phyloP scores from a whole-genome alignment of 2,113 vertebrate species.

The Festucalex cinctus region DNA sequence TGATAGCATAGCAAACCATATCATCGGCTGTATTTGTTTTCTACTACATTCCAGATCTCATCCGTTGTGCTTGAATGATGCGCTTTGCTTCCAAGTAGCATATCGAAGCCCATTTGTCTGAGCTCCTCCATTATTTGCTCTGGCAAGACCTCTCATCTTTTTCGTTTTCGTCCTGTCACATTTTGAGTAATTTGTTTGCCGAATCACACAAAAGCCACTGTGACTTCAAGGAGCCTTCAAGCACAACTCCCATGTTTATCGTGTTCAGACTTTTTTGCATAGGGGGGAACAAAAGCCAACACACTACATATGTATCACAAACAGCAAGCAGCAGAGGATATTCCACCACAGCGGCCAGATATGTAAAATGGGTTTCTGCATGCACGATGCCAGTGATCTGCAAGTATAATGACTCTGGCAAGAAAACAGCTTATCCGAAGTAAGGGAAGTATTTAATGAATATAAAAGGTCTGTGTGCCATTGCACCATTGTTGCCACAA shows the following conservation, averaged over 20 bases:
- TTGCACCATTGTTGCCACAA: constrained; percentile 32
- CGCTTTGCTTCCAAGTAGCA: constrained; percentile 1
- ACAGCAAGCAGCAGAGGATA: constrained; percentile 52
- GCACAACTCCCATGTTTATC: constrained; percentile 21
- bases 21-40: constrained; percentile 37
- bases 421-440: constrained; percentile 40
- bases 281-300: constrained; percentile 13
- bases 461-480: constrained; percentile 51
- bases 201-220: constrained; percentile 43
- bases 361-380: constrained; percentile 40
- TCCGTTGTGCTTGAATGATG: constrained; percentile 45
- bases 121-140: constrained; percentile 16
- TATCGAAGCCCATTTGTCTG: constrained; percentile 22
- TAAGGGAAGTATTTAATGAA: constrained; percentile 52
- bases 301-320: constrained; percentile 55
- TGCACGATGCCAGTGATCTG: constrained; percentile 45
- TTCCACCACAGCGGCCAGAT: constrained; percentile 55
- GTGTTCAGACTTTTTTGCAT: constrained; percentile 41
- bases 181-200: constrained; percentile 38
- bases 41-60: constrained; percentile 33
- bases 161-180: constrained; percentile 21
- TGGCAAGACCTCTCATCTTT: constrained; percentile 1
- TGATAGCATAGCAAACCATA: not conserved
- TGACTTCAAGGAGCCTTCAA: constrained; percentile 40
- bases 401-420: constrained; percentile 54